Conservation (phyloP, 1,140 invertebrate species). For the Lepidurus couesii region DNA sequence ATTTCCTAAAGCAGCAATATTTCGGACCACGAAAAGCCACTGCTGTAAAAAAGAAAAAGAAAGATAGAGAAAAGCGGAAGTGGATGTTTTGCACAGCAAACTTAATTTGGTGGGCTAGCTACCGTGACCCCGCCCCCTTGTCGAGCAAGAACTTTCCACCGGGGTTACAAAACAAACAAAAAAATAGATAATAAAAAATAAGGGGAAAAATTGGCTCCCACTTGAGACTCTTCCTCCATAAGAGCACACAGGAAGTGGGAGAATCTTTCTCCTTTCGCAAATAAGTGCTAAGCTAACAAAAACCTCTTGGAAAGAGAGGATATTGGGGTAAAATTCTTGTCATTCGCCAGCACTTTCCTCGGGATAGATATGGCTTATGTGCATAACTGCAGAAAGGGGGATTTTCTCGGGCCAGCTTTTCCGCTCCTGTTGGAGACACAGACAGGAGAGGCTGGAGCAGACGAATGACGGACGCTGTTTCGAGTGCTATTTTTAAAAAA, state of each 20-base stretch:
- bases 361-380: slow-evolving; percentile 1
- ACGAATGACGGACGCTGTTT: background rate
- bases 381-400: slow-evolving; percentile 9
- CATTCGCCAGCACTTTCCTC: background rate
- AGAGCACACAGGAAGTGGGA: background rate
- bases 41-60: background rate
- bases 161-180: background rate
- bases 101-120: background rate
- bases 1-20: slow-evolving; percentile 4
- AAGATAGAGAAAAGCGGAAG: background rate
- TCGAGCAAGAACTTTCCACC: background rate
- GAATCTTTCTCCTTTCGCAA: background rate
- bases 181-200: background rate
- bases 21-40: background rate
- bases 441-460: background rate
- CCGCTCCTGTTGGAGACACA: background rate
- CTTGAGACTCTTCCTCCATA: background rate
- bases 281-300: background rate
- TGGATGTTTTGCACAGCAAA: slow-evolving; percentile 10
- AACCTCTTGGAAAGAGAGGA: background rate
- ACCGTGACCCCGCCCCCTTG: too few relatives aligned
- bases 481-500: background rate
- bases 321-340: background rate
- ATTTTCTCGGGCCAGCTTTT: background rate
- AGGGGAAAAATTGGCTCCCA: background rate